phyloP scores from a whole-genome alignment of 2,888 invertebrate species.

The Crepidodera aurea region DNA sequence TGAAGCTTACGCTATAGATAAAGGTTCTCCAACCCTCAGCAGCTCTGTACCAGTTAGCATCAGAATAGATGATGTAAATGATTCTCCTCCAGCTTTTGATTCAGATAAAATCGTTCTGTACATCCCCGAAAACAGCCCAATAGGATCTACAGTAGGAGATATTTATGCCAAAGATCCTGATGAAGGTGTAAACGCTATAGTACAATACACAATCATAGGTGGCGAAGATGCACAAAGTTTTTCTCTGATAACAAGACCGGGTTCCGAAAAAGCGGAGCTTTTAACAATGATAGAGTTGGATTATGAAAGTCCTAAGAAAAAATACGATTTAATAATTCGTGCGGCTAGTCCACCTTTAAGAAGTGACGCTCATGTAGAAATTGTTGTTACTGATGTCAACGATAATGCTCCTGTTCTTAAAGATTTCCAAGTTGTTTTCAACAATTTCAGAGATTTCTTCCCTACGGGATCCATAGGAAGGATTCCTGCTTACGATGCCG shows the following conservation, averaged over 20 bases:
- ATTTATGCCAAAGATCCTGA: slow-evolving; percentile 92
- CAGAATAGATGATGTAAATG: slow-evolving; percentile 87
- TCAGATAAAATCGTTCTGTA: slow-evolving; percentile 88
- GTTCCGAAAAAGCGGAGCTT: slow-evolving; percentile 86
- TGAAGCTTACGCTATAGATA: slow-evolving; percentile 88
- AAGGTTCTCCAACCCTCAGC: slow-evolving; percentile 70
- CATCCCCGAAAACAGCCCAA: slow-evolving; percentile 95
- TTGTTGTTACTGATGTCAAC: slow-evolving; percentile 91
- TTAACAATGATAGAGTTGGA: slow-evolving; percentile 91
- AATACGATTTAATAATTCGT: slow-evolving; percentile 85
- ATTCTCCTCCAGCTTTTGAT: slow-evolving; percentile 89
- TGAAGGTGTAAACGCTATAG: slow-evolving; percentile 88
- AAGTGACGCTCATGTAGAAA: slow-evolving; percentile 87
- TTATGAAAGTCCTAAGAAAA: slow-evolving; percentile 93
- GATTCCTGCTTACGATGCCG: slow-evolving; percentile 94
- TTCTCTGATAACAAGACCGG: slow-evolving; percentile 80
- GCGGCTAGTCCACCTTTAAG: slow-evolving; percentile 91
- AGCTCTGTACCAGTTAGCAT: slow-evolving; percentile 76
- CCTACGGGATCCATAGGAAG: slow-evolving; percentile 90
- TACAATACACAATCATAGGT: slow-evolving; percentile 94
- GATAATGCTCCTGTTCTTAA: slow-evolving; percentile 93
- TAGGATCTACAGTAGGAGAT: slow-evolving; percentile 92
- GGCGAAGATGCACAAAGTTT: slow-evolving; percentile 91
- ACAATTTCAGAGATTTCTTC: slow-evolving; percentile 93
- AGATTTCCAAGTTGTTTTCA: slow-evolving; percentile 91